A percentile compares a stretch with the other conserved stretches of the same genome.
These are phyloP conservation scores for Rhogogaster chlorosoma DNA, from an alignment of 2,888 invertebrate genomes.

Conservation along the genomic window DNA sequence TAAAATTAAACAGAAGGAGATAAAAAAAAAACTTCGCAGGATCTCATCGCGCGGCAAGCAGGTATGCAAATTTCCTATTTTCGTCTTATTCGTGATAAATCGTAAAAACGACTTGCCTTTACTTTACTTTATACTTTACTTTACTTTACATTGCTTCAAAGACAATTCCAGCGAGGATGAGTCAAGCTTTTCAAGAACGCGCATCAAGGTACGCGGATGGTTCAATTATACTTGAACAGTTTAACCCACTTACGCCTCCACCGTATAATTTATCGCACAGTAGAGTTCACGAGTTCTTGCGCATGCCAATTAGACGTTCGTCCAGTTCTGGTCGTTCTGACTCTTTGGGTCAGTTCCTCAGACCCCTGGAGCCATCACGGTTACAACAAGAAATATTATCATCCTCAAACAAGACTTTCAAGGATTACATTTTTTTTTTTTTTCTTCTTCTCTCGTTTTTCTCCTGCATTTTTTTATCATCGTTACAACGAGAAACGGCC, in stretches of 20 bases:
- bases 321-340: slow-evolving; percentile 12
- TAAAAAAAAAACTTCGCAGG: too few relatives aligned
- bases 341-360: slow-evolving; percentile 22
- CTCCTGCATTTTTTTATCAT: not conserved
- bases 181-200: slow-evolving; percentile 26
- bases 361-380: not conserved
- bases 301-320: slow-evolving; percentile 26
- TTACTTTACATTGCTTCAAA: not conserved
- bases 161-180: slow-evolving; percentile 2
- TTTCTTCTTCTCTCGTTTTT: not conserved
- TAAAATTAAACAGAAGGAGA: not conserved
- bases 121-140: not conserved
- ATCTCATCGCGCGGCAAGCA: not conserved
- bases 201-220: slow-evolving; percentile 29
- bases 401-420: not conserved
- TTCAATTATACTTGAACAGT: slow-evolving; percentile 41
- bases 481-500: not conserved
- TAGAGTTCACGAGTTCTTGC: slow-evolving; percentile 38
- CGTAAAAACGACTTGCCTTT: not conserved
- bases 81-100: not conserved
- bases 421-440: not conserved
- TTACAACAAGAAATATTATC: slow-evolving; percentile 1
- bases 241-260: slow-evolving; percentile 40
- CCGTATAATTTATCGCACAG: slow-evolving; percentile 36
- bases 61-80: not conserved